These are phyloP conservation scores for Perodicticus potto DNA, from an alignment of 2,797 vertebrate species.

Conservation along the genomic window DNA sequence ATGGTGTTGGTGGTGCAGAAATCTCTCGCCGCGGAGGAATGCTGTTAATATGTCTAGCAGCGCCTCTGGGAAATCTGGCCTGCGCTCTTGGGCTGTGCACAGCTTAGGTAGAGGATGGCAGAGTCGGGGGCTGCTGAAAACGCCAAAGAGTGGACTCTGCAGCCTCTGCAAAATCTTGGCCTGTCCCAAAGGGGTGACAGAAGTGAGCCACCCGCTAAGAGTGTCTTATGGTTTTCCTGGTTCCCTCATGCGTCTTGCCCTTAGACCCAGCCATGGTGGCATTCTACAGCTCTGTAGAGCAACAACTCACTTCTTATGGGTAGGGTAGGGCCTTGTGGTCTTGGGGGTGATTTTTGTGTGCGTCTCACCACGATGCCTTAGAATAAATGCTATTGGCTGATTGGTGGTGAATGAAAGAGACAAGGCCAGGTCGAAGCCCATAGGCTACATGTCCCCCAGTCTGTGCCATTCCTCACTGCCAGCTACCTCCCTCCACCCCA, in stretches of 20 bases:
- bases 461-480: background rate
- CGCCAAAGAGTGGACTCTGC: background rate
- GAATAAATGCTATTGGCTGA: background rate
- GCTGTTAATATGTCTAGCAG: constrained; percentile 84
- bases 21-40: constrained; percentile 84
- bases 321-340: background rate
- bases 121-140: background rate
- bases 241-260: background rate
- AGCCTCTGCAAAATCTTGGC: background rate
- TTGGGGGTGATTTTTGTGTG: background rate
- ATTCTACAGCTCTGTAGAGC: fast-evolving
- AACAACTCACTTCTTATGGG: background rate
- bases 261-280: background rate
- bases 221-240: background rate
- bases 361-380: background rate
- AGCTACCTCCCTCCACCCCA: background rate
- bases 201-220: background rate
- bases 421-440: background rate
- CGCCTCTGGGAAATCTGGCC: constrained; percentile 78
- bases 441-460: background rate
- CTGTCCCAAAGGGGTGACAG: background rate
- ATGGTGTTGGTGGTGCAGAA: constrained; percentile 88
- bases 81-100: constrained; percentile 61
- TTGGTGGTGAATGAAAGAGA: too few relatives aligned
- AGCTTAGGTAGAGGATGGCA: constrained; percentile 51